Base-by-base conservation (phyloP, 2,797 vertebrate species). In the Neostethus bicornis region DNA sequence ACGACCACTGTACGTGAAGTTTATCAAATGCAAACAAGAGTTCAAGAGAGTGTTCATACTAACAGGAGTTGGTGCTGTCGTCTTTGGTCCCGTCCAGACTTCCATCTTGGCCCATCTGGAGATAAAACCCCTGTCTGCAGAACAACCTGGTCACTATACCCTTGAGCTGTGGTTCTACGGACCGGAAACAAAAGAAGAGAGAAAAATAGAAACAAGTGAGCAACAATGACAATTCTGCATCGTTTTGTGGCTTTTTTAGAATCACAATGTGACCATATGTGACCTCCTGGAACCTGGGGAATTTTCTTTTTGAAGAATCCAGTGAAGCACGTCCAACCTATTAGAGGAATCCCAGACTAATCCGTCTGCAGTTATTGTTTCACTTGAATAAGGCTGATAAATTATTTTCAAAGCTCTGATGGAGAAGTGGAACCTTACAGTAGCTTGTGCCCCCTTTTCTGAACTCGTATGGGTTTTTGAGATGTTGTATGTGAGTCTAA, bases 111-210 rank as follows among this genome's bases (percentile, higher is more conserved):
- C 95, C 95, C 96, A 98, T 97, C 92, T 98, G 96, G 93, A 98
- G 96, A 94, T 97, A 98, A 93, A 96, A 98, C 83, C 96, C 96
- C 93, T 98, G 96, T 89, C 96, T 95, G 94, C 96, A 97, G 91
- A 97, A 97, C 94, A 98, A 94, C 92, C 96, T 95, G 93, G 96
- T 98, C 94, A 98, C 96, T 91, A 98, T 98, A 80, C 96, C 96
- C 94, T 98, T 98, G 92, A 98, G 96, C 93, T 98, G 96, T 89
- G 96, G 95, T 96, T 98, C 96, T 97, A 88, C 87, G 90, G 1
- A 50, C 73, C 39, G 65, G 20, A 70, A 79, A 14, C 38, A 65
- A 17, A 72, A 77, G 26, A 3, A 79, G 28, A 72, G 17, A 67
- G 3, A 77, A 13, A 61, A n/a, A 65, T 5, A 51, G 6, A 10